A percentile compares a stretch with the other conserved stretches of the same genome.
phyloP scores from a whole-genome alignment of 2,113 vertebrate species.

The Phaethornis superciliosus region DNA sequence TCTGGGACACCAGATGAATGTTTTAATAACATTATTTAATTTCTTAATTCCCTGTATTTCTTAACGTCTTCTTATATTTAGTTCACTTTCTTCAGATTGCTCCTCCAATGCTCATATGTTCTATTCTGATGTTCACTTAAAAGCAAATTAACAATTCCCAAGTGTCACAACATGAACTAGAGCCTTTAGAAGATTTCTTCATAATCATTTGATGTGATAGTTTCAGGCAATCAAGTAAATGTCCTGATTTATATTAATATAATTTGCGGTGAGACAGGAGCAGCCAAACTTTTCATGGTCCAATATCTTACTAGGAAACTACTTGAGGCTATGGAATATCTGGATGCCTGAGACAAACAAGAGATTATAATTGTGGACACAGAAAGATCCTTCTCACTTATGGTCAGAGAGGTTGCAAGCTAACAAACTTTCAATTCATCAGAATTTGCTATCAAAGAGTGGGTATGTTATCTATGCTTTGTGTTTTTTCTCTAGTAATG shows the following conservation, averaged over 20 bases:
- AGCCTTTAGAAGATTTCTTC: not conserved
- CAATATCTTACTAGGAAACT: not conserved
- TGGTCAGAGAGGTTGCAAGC: not conserved
- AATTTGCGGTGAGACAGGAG: accelerated
- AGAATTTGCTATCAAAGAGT: not conserved
- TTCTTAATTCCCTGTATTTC: not conserved
- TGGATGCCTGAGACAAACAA: not conserved
- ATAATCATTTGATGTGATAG: not conserved
- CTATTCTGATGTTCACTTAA: not conserved
- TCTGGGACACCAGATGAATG: not conserved
- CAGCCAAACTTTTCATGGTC: not conserved
- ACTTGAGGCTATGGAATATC: not conserved
- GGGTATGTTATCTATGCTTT: not conserved
- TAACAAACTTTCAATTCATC: not conserved
- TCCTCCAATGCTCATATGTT: not conserved
- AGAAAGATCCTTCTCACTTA: not conserved
- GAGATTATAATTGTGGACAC: not conserved
- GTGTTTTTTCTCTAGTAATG: not conserved
- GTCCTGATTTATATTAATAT: not conserved
- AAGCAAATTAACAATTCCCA: not conserved
- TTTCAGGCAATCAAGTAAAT: not conserved
- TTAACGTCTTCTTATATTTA: not conserved
- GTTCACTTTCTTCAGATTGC: not conserved
- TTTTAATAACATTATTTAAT: not conserved
- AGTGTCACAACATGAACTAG: not conserved